A percentile compares a stretch with the other conserved stretches of the same genome.
Evolutionary conservation across 1,140 invertebrate species (phyloP).

Genomic region (Zophobas morio): DNA sequence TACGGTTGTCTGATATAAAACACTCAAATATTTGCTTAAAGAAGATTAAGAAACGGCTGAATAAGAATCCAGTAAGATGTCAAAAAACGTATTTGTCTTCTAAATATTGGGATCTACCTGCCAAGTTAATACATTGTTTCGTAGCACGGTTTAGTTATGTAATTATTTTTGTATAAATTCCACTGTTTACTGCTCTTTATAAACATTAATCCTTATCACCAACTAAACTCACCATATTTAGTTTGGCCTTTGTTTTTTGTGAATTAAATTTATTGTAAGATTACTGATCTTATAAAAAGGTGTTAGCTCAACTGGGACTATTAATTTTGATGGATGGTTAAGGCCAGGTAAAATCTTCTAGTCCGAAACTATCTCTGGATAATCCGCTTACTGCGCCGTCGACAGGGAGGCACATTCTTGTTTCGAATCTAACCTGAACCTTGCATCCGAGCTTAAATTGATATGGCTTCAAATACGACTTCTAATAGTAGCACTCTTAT

Average conservation of each 20-base stretch:
- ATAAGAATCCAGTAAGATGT: slow-evolving; percentile 21
- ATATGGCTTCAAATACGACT: slow-evolving; percentile 25
- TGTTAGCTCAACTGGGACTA: slow-evolving; percentile 49
- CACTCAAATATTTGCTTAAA: slow-evolving; percentile 53
- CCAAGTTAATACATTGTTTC: slow-evolving; percentile 50
- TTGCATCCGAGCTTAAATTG: slow-evolving; percentile 10
- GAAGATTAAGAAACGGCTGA: slow-evolving; percentile 36
- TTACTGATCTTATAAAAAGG: slow-evolving; percentile 44
- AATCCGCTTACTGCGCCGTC: slow-evolving; percentile 55
- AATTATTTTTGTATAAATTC: slow-evolving; percentile 50
- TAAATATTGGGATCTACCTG: slow-evolving; percentile 44
- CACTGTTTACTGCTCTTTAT: slow-evolving; percentile 49
- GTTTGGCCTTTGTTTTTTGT: slow-evolving; percentile 48
- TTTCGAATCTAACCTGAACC: slow-evolving; percentile 40
- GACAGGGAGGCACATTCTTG: slow-evolving; percentile 52
- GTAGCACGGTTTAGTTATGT: slow-evolving; percentile 38
- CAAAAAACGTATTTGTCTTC: slow-evolving; percentile 29
- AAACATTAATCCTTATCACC: slow-evolving; percentile 53
- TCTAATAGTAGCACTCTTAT: neutral
- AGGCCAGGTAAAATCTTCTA: slow-evolving; percentile 53
- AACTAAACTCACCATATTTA: slow-evolving; percentile 45
- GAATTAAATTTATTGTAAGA: slow-evolving; percentile 50
- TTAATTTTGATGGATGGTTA: slow-evolving; percentile 56
- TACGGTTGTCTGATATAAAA: slow-evolving; percentile 33
- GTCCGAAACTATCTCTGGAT: slow-evolving; percentile 46